Base-by-base conservation (phyloP, 2,888 invertebrate species). In the Lithophane semibrunnea region DNA sequence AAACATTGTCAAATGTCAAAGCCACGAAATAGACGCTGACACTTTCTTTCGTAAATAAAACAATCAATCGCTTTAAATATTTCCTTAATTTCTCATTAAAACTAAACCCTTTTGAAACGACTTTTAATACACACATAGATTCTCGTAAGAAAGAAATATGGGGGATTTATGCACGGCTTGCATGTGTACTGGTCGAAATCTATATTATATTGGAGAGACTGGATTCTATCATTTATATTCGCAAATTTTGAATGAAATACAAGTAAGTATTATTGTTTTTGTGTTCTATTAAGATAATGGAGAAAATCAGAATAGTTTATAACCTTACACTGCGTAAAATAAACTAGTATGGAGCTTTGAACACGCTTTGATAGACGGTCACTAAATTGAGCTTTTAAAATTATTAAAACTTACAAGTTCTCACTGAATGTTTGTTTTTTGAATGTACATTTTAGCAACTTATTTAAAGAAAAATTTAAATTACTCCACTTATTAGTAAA, bases 191-290 rank as follows among this genome's bases (percentile, higher is more conserved):
- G 96, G 92, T 0, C 87, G 96, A 72, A 95, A 93, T 83, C 77
- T 95, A 21, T 89, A 84, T 75, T 91, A 88, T 74, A 92, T 96
- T 3, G 90, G 86, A 0, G 94, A 94, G 7, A 94, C 94, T 0
- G 94, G 88, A 3, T 91, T 89, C 47, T 91, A 93, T 47, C 76
- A 92, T 64, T 72, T 95, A 81, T 96, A 93, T 87, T 88, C 91
- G 3, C 92, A 95, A 91, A 95, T 96, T 77, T 85, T 96, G 78
- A 94, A 93, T 92, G 95, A 95, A 94, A 94, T 94, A 76, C 90
- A 92, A 47, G 96, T 96, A 89, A 93, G 90, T 75, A 42, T 42
- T 0, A 0, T 47, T 21, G 9, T 49, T 75, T 69, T 60, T 47
- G 12, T 42, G 8, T 47, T 72, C 21, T 24, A 54, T n/a, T 44